Conservation (phyloP, 2,888 invertebrate genomes). For the Pandemis heparana region DNA sequence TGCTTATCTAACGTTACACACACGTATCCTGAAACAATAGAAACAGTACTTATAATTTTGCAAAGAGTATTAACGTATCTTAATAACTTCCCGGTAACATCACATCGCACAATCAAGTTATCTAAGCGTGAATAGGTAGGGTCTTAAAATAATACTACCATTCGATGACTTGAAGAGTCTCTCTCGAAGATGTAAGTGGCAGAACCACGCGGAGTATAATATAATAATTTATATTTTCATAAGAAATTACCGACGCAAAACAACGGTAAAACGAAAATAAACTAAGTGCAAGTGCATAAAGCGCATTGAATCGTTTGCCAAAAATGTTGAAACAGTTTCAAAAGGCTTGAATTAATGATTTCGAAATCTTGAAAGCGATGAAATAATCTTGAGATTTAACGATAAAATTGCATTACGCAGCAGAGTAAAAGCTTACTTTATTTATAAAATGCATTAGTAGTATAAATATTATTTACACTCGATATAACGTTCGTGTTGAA, state of each 20-base stretch:
- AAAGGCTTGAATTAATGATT: not conserved
- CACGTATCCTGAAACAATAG: constrained; percentile 81
- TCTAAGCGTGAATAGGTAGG: not conserved
- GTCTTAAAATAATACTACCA: not conserved
- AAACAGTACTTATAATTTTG: constrained; percentile 47
- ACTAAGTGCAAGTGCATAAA: not conserved
- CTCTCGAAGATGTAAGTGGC: not conserved
- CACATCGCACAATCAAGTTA: not conserved
- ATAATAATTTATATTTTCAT: not conserved
- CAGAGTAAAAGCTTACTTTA: constrained; percentile 5
- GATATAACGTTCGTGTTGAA: not conserved
- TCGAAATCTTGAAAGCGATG: constrained; percentile 4
- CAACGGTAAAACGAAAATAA: not conserved
- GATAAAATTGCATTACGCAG: constrained; percentile 10
- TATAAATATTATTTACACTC: constrained; percentile 3
- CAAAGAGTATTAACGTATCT: not conserved
- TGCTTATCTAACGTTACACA: constrained; percentile 77
- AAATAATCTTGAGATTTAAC: constrained; percentile 7
- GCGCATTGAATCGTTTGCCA: not conserved
- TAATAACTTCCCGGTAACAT: constrained; percentile 7
- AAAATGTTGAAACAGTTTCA: constrained; percentile 10
- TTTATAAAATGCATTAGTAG: constrained; percentile 10
- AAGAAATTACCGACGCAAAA: not conserved
- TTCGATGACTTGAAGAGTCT: not conserved
- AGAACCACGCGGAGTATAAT: not conserved